Conservation (phyloP, 2,797 vertebrate genomes). For the Neomorphus geoffroyi region DNA sequence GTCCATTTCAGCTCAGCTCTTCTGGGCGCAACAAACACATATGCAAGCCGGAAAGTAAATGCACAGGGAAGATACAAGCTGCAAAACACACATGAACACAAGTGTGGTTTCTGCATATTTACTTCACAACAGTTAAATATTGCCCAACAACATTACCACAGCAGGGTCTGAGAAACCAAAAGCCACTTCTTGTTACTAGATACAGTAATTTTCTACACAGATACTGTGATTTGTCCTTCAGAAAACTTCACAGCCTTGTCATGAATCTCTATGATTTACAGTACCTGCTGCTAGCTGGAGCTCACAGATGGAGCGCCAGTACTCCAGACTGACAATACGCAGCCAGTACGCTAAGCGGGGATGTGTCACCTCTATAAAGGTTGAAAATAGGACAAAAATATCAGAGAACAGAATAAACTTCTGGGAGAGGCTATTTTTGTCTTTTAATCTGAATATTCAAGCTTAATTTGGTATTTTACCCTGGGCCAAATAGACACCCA, state of each 20-base stretch:
- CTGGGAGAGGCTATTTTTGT: constrained; percentile 44
- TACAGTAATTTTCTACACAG: background rate
- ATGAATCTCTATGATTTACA: constrained; percentile 72
- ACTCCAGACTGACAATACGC: constrained; percentile 66
- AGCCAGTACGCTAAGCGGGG: constrained; percentile 41
- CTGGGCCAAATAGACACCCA: constrained; percentile 18
- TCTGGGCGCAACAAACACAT: background rate
- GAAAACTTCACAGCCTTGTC: constrained; percentile 61
- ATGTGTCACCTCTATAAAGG: constrained; percentile 69
- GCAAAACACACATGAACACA: background rate
- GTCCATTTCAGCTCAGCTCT: background rate
- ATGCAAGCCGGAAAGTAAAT: fast-evolving
- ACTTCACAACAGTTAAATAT: background rate
- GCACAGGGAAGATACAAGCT: background rate
- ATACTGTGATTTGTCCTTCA: constrained; percentile 56
- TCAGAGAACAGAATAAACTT: constrained; percentile 59
- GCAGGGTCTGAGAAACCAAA: background rate
- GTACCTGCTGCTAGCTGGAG: constrained; percentile 69
- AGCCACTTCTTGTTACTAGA: background rate
- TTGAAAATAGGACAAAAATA: constrained; percentile 71
- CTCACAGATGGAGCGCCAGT: constrained; percentile 68
- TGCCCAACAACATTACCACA: background rate
- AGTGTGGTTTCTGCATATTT: background rate
- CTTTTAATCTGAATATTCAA: constrained; percentile 25
- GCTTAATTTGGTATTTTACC: constrained; percentile 54